Conservation (phyloP, 2,797 vertebrate species). For the Propithecus deckenii region DNA sequence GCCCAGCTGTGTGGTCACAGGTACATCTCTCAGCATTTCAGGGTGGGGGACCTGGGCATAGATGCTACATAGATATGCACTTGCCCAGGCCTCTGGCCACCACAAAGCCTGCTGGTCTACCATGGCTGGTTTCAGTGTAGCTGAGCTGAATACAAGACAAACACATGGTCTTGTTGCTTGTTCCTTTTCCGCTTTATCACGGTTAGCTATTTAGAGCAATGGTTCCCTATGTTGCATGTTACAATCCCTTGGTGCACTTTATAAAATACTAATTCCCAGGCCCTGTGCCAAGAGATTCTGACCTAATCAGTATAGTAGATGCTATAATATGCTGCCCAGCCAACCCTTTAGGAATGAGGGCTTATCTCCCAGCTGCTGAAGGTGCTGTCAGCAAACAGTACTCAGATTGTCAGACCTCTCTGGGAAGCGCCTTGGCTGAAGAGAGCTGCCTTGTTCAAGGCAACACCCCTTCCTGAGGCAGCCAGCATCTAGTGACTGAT, state of each 20-base stretch:
- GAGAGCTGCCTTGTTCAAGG: not conserved
- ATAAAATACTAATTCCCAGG: not conserved
- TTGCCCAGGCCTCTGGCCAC: not conserved
- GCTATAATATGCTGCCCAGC: not conserved
- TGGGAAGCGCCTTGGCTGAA: not conserved
- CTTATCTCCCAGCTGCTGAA: not conserved
- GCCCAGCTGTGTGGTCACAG: not conserved
- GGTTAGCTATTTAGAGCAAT: not conserved
- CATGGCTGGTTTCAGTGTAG: not conserved
- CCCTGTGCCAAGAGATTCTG: not conserved
- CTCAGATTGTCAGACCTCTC: not conserved
- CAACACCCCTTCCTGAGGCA: not conserved
- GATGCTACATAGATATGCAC: not conserved
- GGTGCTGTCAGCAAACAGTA: not conserved
- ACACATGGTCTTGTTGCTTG: not conserved
- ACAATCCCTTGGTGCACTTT: not conserved
- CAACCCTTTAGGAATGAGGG: not conserved
- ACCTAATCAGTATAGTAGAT: not conserved
- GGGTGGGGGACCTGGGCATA: not conserved
- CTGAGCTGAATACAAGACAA: not conserved
- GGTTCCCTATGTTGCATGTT: not conserved
- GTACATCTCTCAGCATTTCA: not conserved
- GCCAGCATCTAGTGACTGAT: not conserved
- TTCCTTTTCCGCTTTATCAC: not conserved
- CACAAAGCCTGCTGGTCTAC: not conserved